A percentile compares a stretch with the other conserved stretches of the same genome.
These are phyloP conservation scores for Xestoiulus laeticollis DNA, from an alignment of 2,888 invertebrate species.

Conservation along the genomic window DNA sequence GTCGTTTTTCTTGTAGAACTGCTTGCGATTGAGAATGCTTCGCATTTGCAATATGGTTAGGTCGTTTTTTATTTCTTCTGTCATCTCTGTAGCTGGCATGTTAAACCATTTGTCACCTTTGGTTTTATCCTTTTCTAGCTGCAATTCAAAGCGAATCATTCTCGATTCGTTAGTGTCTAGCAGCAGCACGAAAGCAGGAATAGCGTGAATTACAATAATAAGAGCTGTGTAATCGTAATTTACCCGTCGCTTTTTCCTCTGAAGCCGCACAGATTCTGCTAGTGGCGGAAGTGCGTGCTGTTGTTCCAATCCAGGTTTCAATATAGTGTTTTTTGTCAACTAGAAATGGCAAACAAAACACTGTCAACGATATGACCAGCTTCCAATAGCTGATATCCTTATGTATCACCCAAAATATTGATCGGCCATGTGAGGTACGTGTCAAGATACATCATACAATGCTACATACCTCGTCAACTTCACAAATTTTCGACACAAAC, in stretches of 20 bases:
- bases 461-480: not conserved
- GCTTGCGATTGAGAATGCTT: conserved; percentile 88
- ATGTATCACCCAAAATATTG: too few relatives aligned
- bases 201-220: too few relatives aligned
- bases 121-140: conserved; percentile 79
- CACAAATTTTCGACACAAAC: not conserved
- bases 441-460: too few relatives aligned
- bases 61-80: conserved; percentile 87
- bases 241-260: not conserved
- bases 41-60: conserved; percentile 92
- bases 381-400: not conserved
- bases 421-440: too few relatives aligned
- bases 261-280: not conserved
- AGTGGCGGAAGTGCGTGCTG: not conserved
- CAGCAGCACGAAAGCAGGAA: not conserved
- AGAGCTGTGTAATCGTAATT: too few relatives aligned
- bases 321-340: not conserved
- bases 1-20: conserved; percentile 94
- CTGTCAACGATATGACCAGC: not conserved
- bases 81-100: conserved; percentile 87
- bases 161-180: not conserved
- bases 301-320: not conserved
- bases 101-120: conserved; percentile 91
- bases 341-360: not conserved
- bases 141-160: conserved; percentile 60